Evolutionary conservation across 2,113 vertebrate species (phyloP), one percentile per base, ranked within the genome.

Genomic region (Otocyon megalotis): DNA sequence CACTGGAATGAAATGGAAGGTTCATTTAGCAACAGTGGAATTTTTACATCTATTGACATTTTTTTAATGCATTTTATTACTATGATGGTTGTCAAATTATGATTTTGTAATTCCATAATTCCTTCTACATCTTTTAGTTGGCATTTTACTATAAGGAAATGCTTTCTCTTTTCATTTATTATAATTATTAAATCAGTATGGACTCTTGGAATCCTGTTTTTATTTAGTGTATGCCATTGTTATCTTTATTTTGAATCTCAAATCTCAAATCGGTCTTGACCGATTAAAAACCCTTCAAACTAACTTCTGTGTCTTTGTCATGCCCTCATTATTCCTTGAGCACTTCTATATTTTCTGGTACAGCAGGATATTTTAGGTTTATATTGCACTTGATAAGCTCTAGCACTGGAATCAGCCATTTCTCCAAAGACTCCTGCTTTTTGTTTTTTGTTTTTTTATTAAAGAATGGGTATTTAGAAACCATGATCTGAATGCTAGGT

Each of bases 191-290:
- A 28, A n/a, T 81, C 62, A 72, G 15, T 84, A 32, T 96, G 22
- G 35, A 53, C 26, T 93, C 58, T 7, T 6, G 17, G 14, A 77
- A 81, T 94, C 56, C 32, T 63, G 20, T 90, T 90, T 91, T 91
- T 88, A 90, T 54, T 87, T 37, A 48, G 28, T 80, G 67, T 88
- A 79, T 90, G 28, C 54, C 28, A 60, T 81, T 58, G 8, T 85
- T 77, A 53, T 48, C 24, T 54, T 93, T 97, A 91, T 93, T 93
- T 90, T 93, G 60, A 88, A 16, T 80, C 63, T 94, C 50, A 86
- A 16, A 60, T 43, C 43, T 43, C 43, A 43, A 43, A 43, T 43
- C 43, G 43, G 43, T 43, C 43, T 43, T 43, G 53, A n/a, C 76
- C 28, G 50, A 0, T 87, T 87, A 13, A 93, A 43, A 85, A 58